Percentiles rank a stretch among this genome's conserved stretches.
phyloP scores from a whole-genome alignment of 2,113 vertebrate species.

The Gymnobelideus leadbeateri region DNA sequence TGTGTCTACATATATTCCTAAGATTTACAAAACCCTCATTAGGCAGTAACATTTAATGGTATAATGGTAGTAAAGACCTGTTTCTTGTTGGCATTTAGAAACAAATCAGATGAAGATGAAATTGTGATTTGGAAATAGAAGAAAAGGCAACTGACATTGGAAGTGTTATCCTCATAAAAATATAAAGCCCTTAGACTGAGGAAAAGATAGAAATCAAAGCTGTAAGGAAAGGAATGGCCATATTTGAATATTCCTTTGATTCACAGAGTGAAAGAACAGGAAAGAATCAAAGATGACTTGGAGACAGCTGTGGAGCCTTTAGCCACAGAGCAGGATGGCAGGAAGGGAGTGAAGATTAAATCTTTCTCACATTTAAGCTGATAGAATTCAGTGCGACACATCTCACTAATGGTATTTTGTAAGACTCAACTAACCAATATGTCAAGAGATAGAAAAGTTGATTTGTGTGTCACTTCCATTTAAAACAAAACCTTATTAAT shows the following conservation, averaged over 20 bases:
- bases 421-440: not conserved
- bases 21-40: not conserved
- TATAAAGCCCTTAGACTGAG: not conserved
- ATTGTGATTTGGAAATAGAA: not conserved
- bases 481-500: not conserved
- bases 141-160: not conserved
- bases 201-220: not conserved
- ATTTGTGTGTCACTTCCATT: not conserved
- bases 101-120: not conserved
- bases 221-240: not conserved
- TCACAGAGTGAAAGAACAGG: not conserved
- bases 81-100: not conserved
- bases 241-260: not conserved
- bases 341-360: not conserved
- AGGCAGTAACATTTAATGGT: not conserved
- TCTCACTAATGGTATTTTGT: not conserved
- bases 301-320: not conserved
- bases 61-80: not conserved
- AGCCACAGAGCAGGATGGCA: not conserved
- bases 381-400: not conserved
- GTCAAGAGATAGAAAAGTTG: not conserved
- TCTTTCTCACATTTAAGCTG: not conserved
- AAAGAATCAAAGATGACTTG: not conserved
- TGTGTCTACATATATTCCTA: not conserved
- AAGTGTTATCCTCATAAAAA: not conserved